Evolutionary conservation across 2,888 invertebrate genomes (phyloP), one percentile per base, ranked within the genome.

Genomic region (Eupithecia insigniata): DNA sequence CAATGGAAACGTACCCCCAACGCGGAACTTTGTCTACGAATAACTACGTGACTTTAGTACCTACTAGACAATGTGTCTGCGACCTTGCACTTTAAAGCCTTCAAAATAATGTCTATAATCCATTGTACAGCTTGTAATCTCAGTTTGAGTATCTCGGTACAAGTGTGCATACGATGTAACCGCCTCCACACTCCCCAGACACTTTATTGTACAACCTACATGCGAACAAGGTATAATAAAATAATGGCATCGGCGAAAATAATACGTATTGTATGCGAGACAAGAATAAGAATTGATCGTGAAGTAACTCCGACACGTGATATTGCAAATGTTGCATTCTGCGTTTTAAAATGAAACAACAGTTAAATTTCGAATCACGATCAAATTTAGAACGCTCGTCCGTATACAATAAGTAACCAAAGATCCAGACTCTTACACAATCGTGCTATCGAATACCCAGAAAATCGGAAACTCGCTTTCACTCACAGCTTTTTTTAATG

Each of bases 41-140:
- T 80, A 78, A 77, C 78, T 84, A 86, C 85, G 85, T 85, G 86
- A 84, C 85, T 85, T 80, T 79, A 79, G 79, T 83, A 83, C 71
- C 61, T 72, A 66, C 46, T 64, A 69, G 70, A 72, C 72, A 68
- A 66, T 74, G 61, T 70, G 66, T 51, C 69, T 72, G 67, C 55
- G 73, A 77, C 65, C 72, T 70, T 75, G 74, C 62, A 74, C 78
- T 77, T 76, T 78, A 78, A 32, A 51, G 39, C 71, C 61, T 26
- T 76, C 66, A 70, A 67, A 72, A 73, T 77, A 78, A 74, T 70
- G 77, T 26, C 67, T 70, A 71, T 73, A 69, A 72, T 77, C 18
- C 68, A 62, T 66, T 70, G 67, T 22, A 46, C 32, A 14, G 69
- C 60, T 70, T 72, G 69, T 79, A 76, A 78, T 80, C 76, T 77